These are phyloP conservation scores for Meriones unguiculatus DNA, from an alignment of 2,113 vertebrate species.

Conservation along the genomic window DNA sequence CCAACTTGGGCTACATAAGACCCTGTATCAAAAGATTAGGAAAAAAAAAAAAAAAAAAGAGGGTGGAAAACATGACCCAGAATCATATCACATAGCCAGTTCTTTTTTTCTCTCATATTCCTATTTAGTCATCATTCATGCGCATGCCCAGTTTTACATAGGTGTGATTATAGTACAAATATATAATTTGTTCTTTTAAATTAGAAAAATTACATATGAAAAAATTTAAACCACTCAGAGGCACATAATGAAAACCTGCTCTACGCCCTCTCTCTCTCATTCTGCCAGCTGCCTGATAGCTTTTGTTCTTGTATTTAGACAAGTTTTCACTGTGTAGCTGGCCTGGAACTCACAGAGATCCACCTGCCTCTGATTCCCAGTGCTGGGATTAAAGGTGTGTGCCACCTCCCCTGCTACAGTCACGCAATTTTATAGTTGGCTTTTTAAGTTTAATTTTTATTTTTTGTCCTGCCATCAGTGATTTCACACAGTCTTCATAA, in stretches of 20 bases:
- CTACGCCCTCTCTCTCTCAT: neutral
- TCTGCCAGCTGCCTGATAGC: neutral
- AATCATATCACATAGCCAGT: neutral
- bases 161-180: constrained; percentile 16
- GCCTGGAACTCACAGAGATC: neutral
- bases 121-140: neutral
- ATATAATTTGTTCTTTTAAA: constrained; percentile 33
- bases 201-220: constrained; percentile 50
- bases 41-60: neutral
- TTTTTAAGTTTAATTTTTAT: neutral
- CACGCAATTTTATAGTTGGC: neutral
- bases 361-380: neutral
- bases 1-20: neutral
- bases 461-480: constrained; percentile 41
- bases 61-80: neutral
- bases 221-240: constrained; percentile 34
- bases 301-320: neutral
- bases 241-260: neutral
- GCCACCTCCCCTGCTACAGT: neutral
- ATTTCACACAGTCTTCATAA: constrained; percentile 14
- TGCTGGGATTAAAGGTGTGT: neutral
- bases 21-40: neutral
- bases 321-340: neutral
- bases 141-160: neutral
- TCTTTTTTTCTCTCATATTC: neutral